A percentile compares a stretch with the other conserved stretches of the same genome.
Evolutionary conservation across 2,797 vertebrate species (phyloP).

Genomic region (Phrynocephalus forsythii): DNA sequence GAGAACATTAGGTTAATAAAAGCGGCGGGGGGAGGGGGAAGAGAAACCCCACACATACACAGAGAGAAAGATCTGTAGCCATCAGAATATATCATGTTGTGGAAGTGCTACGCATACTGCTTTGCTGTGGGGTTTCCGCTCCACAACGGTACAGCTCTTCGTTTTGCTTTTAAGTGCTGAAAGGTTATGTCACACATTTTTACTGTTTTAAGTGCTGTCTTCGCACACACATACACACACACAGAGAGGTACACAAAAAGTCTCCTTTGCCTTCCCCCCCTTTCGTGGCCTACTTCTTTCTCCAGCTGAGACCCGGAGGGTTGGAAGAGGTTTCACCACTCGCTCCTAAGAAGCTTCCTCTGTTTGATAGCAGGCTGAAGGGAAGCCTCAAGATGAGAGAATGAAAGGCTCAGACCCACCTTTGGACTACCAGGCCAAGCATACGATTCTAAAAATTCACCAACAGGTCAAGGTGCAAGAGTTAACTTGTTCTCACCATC

Average conservation of each 20-base stretch:
- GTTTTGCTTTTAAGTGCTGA: constrained; percentile 40
- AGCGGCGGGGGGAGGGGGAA: neutral
- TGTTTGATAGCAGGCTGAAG: no score
- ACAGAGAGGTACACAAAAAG: neutral
- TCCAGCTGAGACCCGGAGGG: neutral
- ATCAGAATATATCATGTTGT: neutral
- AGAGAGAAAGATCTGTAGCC: constrained; percentile 17
- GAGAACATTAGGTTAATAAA: constrained; percentile 22
- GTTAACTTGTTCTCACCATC: neutral
- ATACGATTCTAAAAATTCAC: no score
- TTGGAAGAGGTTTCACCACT: neutral
- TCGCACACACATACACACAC: no score
- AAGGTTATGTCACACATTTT: neutral
- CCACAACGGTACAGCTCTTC: constrained; percentile 2
- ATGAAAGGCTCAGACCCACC: no score
- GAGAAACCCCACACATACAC: neutral
- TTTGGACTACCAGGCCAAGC: neutral
- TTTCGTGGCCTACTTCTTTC: no score
- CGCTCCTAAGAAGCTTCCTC: no score
- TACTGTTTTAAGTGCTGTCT: constrained; percentile 11
- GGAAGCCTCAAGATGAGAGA: no score
- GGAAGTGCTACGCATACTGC: constrained; percentile 3
- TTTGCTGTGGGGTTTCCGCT: neutral
- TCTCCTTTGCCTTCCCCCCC: neutral
- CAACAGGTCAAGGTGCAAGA: no score